These are phyloP conservation scores for Zaprionus davidi DNA, from an alignment of 1,140 invertebrate species.

Conservation along the genomic window DNA sequence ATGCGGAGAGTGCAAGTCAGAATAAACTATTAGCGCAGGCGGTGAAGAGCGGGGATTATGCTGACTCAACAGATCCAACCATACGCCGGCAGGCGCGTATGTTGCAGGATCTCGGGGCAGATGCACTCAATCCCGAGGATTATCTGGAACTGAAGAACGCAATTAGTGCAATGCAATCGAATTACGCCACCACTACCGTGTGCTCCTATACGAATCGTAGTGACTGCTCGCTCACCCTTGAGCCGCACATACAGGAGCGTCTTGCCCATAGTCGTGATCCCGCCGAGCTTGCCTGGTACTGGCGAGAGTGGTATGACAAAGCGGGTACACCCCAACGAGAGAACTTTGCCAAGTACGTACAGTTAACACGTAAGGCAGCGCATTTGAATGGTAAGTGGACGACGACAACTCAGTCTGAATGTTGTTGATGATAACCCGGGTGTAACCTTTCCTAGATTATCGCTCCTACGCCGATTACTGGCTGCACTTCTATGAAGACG, in stretches of 20 bases:
- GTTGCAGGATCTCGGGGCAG: constrained; percentile 61
- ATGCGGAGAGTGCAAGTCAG: constrained; percentile 58
- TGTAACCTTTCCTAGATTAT: constrained; percentile 47
- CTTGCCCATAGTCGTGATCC: constrained; percentile 89
- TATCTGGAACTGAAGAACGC: constrained; percentile 86
- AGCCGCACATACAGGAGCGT: constrained; percentile 91
- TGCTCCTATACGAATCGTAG: constrained; percentile 89
- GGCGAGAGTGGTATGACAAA: constrained; percentile 91
- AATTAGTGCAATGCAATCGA: constrained; percentile 90
- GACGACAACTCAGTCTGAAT: not conserved
- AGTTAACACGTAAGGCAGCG: constrained; percentile 91
- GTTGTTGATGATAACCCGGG: constrained; percentile 29
- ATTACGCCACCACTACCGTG: constrained; percentile 92
- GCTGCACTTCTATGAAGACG: constrained; percentile 87
- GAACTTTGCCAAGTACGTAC: constrained; percentile 89
- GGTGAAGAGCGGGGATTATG: constrained; percentile 51
- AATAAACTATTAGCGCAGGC: constrained; percentile 61
- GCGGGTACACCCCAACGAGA: constrained; percentile 89
- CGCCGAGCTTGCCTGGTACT: constrained; percentile 89
- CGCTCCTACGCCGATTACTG: constrained; percentile 84
- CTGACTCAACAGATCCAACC: constrained; percentile 48
- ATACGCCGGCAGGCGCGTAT: constrained; percentile 68
- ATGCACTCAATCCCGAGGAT: constrained; percentile 58
- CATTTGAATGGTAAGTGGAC: constrained; percentile 89
- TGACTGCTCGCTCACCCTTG: constrained; percentile 90